Conservation (phyloP, 2,888 invertebrate species). For the Megaustenia siamemsis region DNA sequence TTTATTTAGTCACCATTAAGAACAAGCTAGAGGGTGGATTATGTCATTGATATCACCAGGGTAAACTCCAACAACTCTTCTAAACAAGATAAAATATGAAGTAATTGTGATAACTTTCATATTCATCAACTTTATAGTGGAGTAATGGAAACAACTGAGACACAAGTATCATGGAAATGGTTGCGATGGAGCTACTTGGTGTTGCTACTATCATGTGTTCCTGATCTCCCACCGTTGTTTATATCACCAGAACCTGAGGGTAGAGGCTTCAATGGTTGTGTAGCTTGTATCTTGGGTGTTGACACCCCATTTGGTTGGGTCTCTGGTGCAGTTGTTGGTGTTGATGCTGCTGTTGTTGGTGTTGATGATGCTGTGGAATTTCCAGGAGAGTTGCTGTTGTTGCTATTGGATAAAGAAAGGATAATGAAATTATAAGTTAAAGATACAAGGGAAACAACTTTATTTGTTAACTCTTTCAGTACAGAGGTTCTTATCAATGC, state of each 20-base stretch:
- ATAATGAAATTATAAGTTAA: no score
- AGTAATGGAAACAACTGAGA: background rate
- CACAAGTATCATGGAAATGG: background rate
- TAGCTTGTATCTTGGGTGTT: conserved; percentile 6
- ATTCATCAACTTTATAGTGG: background rate
- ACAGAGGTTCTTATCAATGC: no score
- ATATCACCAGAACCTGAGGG: background rate
- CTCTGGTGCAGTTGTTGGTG: background rate
- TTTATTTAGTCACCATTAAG: no score
- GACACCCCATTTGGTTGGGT: conserved; percentile 23
- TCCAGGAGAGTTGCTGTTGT: conserved; percentile 13
- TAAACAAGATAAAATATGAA: background rate
- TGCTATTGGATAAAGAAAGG: background rate
- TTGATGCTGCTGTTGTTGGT: background rate
- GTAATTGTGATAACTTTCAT: no score
- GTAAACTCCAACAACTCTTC: no score
- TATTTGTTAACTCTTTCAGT: no score
- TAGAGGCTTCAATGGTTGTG: conserved; percentile 11
- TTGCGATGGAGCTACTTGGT: background rate
- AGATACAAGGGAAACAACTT: no score
- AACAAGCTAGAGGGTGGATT: no score
- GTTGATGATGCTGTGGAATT: background rate
- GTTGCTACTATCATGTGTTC: background rate
- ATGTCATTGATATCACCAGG: no score
- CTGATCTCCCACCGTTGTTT: background rate